Evolutionary conservation across 1,140 invertebrate genomes (phyloP), one percentile per base, ranked within the genome.

Genomic region (Drosophila virilis): DNA sequence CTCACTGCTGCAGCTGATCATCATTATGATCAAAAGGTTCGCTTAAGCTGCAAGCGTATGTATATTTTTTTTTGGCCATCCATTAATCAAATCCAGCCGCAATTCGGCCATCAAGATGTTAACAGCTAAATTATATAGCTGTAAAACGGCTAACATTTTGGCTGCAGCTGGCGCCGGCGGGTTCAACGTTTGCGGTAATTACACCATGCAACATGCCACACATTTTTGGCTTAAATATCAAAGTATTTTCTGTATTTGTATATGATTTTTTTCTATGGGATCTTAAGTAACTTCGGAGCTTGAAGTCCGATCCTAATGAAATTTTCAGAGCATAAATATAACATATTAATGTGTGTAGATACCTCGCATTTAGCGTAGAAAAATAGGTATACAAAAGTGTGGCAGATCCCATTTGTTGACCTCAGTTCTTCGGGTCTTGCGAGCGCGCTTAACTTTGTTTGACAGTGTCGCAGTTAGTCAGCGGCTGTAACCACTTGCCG

Each of bases 81-180:
- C 74, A 67, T 79, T 77, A 76, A 79, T 79, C 77, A 79, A 73
- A 73, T 28, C 67, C 62, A 48, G 65, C 65, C 48, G 48, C 71
- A 62, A 71, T 75, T 78, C 73, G 73, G 38, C 74, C 74, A 77
- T 76, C 77, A 73, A 77, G 74, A 76, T 77, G 77, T 59, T 78
- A 72, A 77, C 77, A 78, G 68, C 77, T 58, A 79, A 79, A 79
- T 79, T 79, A 72, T 65, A 78, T 72, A 59, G 76, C 51, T 61
- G 61, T 57, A 46, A 74, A 74, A 74, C 13, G 17, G 58, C 37
- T 43, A 28, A 59, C 55, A 72, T 40, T 71, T 64, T 22, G 17
- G 48, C 22, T 28, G 22, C 22, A 28, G 33, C 45, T 38, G 59
- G 67, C 55, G 67, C 67, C 54, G 67, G 32, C 61, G 62, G 52